A percentile compares a stretch with the other conserved stretches of the same genome.
Conservation (phyloP, 2,797 vertebrate genomes). For the Coracias cyanogaster region DNA sequence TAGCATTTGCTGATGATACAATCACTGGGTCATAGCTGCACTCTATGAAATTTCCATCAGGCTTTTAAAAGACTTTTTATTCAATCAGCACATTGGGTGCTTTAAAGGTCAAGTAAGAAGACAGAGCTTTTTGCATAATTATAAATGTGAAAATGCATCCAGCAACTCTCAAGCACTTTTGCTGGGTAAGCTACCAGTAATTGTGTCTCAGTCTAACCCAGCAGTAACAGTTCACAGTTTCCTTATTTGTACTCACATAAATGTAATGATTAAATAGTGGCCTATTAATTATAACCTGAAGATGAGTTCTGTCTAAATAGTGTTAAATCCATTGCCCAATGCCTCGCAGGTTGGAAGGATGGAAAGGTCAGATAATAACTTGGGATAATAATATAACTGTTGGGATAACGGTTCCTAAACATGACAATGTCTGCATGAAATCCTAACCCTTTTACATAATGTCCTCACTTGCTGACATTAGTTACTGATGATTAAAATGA, state of each 20-base stretch:
- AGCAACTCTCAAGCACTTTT: slow-evolving; percentile 36
- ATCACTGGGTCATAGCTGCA: slow-evolving; percentile 15
- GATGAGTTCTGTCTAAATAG: slow-evolving; percentile 54
- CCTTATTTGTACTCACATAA: slow-evolving; percentile 64
- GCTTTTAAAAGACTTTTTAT: slow-evolving; percentile 57
- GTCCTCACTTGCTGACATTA: slow-evolving; percentile 23
- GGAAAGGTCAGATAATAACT: slow-evolving; percentile 71
- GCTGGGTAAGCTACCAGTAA: slow-evolving; percentile 58
- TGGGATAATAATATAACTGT: background rate
- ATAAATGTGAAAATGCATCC: slow-evolving; percentile 45
- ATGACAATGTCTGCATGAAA: slow-evolving; percentile 11
- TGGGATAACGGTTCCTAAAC: slow-evolving; percentile 35
- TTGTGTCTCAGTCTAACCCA: slow-evolving; percentile 56
- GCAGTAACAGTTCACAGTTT: slow-evolving; percentile 52
- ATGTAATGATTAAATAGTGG: slow-evolving; percentile 67
- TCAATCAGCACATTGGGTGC: slow-evolving; percentile 49
- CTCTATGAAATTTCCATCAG: slow-evolving; percentile 64
- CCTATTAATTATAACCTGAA: slow-evolving; percentile 71
- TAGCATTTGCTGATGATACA: slow-evolving; percentile 66
- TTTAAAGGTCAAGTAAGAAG: slow-evolving; percentile 72
- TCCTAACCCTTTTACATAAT: slow-evolving; percentile 3
- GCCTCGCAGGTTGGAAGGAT: slow-evolving; percentile 32
- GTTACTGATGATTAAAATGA: background rate
- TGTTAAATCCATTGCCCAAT: slow-evolving; percentile 39
- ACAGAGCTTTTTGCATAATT: slow-evolving; percentile 61